Conservation (phyloP, 2,113 vertebrate species). For the Labeo rohita region DNA sequence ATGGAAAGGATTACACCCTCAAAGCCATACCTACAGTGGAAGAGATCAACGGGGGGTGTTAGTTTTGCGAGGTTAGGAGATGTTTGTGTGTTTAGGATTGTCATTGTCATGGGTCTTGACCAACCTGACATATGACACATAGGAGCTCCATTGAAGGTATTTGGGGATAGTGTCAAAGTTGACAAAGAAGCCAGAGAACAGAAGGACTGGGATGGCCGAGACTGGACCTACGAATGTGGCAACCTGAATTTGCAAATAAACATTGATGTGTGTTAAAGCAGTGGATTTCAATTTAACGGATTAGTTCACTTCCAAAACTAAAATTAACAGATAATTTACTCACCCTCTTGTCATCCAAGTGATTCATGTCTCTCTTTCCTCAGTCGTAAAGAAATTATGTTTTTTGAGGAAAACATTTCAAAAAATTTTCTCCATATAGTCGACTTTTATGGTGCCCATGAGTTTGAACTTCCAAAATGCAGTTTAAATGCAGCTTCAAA, state of each 20-base stretch:
- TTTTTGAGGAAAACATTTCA: no score
- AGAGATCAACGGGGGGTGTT: neutral
- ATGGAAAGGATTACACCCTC: slow-evolving; percentile 96
- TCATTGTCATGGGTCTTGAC: slow-evolving; percentile 32
- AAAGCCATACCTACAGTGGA: slow-evolving; percentile 87
- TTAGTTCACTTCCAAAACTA: no score
- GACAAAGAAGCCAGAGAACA: slow-evolving; percentile 98
- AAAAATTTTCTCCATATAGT: no score
- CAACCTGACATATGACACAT: slow-evolving; percentile 96
- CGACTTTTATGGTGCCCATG: no score
- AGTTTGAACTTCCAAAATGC: no score
- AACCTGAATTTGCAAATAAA: slow-evolving; percentile 76
- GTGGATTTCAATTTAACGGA: no score
- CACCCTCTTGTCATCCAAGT: no score
- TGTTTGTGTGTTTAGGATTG: neutral
- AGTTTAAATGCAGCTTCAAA: no score
- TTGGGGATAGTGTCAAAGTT: slow-evolving; percentile 99
- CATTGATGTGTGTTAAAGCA: neutral
- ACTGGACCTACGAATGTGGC: slow-evolving; percentile 96
- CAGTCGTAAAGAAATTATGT: no score
- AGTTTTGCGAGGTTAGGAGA: neutral
- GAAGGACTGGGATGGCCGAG: slow-evolving; percentile 92
- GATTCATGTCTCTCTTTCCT: no score
- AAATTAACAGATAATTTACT: no score
- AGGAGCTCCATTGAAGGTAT: slow-evolving; percentile 97